Conservation (phyloP, 2,888 invertebrate genomes). For the Parnassius orleans region DNA sequence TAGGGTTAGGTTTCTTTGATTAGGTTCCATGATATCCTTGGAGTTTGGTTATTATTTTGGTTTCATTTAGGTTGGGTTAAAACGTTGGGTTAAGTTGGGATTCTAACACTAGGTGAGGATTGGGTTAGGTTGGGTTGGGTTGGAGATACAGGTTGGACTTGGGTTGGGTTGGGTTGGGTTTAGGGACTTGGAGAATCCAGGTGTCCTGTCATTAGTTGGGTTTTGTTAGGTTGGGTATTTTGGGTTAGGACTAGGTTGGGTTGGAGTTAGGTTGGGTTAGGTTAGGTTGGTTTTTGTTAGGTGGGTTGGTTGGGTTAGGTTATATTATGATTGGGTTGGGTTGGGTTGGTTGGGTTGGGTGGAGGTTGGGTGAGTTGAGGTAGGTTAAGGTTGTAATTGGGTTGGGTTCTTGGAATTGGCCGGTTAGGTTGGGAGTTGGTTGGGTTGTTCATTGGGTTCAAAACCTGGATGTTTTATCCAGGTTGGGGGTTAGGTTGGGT, state of each 20-base stretch:
- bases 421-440: slow-evolving; percentile 28
- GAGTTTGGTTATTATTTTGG: too few relatives aligned
- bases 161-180: too few relatives aligned
- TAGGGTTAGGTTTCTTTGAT: too few relatives aligned
- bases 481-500: slow-evolving; percentile 32
- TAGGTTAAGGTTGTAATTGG: slow-evolving; percentile 25
- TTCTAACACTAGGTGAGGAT: too few relatives aligned
- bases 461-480: too few relatives aligned
- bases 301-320: slow-evolving; percentile 27
- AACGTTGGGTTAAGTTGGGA: slow-evolving; percentile 27
- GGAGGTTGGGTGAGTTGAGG: not conserved
- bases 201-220: slow-evolving; percentile 29
- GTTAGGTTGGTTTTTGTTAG: slow-evolving; percentile 10
- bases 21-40: too few relatives aligned
- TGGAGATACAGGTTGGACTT: slow-evolving; percentile 26
- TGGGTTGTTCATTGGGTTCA: slow-evolving; percentile 24
- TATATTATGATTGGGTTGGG: slow-evolving; percentile 6
- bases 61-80: too few relatives aligned
- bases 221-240: slow-evolving; percentile 27
- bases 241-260: slow-evolving; percentile 25
- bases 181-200: too few relatives aligned
- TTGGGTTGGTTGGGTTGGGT: slow-evolving; percentile 26
- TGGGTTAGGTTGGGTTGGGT: slow-evolving; percentile 29
- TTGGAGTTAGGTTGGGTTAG: slow-evolving; percentile 8
- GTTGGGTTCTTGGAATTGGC: slow-evolving; percentile 25